A percentile compares a stretch with the other conserved stretches of the same genome.
These are phyloP conservation scores for Nothobranchius kuhntae DNA, from an alignment of 2,113 vertebrate genomes.

Conservation along the genomic window DNA sequence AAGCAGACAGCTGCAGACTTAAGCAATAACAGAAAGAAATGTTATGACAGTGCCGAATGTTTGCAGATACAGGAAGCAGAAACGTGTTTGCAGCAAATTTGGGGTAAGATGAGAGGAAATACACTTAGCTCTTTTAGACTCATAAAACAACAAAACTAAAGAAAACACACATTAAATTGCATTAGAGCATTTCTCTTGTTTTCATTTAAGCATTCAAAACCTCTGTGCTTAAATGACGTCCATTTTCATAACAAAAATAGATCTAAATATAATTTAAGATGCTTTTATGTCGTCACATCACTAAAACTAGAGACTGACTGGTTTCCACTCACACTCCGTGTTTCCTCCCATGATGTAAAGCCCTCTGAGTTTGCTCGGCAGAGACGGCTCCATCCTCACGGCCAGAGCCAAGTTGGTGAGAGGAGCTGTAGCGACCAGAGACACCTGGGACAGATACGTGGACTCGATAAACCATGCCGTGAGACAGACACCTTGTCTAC, in stretches of 20 bases:
- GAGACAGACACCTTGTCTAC: too few relatives aligned
- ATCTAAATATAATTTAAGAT: background rate
- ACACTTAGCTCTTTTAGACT: too few relatives aligned
- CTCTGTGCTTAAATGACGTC: background rate
- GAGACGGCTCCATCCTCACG: conserved; percentile 79
- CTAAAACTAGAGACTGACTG: background rate
- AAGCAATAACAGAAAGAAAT: too few relatives aligned
- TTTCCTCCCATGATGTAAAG: conserved; percentile 87
- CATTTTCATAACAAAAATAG: background rate
- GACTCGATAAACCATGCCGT: too few relatives aligned
- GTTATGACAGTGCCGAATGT: too few relatives aligned
- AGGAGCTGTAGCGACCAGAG: conserved; percentile 77
- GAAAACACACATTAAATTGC: too few relatives aligned
- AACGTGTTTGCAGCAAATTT: too few relatives aligned
- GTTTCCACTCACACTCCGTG: conserved; percentile 73
- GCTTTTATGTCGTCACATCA: background rate
- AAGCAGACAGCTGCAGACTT: too few relatives aligned
- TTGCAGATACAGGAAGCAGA: too few relatives aligned
- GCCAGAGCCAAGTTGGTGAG: conserved; percentile 85
- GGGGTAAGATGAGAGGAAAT: too few relatives aligned
- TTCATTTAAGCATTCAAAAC: background rate
- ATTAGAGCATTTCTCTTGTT: too few relatives aligned
- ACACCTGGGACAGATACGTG: conserved; percentile 57
- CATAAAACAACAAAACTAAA: too few relatives aligned
- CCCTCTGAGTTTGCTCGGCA: conserved; percentile 77